A percentile compares a stretch with the other conserved stretches of the same genome.
Evolutionary conservation across 2,888 invertebrate species (phyloP).

Genomic region (Erebia palarica): DNA sequence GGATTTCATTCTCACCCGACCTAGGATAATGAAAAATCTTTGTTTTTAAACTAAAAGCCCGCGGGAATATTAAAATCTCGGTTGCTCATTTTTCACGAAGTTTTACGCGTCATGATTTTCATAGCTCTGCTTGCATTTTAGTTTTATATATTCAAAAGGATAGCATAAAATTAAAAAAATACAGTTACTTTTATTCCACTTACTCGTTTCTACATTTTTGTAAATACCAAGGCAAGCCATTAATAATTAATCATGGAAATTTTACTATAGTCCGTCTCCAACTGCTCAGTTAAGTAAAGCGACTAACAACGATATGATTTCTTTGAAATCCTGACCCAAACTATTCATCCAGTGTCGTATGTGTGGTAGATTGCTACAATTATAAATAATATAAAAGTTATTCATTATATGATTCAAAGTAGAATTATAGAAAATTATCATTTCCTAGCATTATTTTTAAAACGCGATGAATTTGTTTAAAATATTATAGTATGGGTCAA

Average conservation of each 20-base stretch:
- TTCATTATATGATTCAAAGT: too few relatives aligned
- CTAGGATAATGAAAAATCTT: slow-evolving; percentile 29
- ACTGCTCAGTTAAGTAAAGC: background rate
- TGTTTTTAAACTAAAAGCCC: slow-evolving; percentile 27
- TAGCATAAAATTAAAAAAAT: slow-evolving; percentile 8
- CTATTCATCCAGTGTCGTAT: too few relatives aligned
- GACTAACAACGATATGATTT: background rate
- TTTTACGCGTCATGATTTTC: slow-evolving; percentile 24
- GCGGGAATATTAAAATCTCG: slow-evolving; percentile 25
- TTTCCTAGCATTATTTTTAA: too few relatives aligned
- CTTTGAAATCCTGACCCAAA: background rate
- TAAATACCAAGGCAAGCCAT: background rate
- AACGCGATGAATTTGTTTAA: too few relatives aligned
- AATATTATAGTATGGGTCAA: too few relatives aligned
- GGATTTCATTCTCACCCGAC: slow-evolving; percentile 24
- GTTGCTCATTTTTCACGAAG: slow-evolving; percentile 25
- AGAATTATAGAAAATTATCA: too few relatives aligned
- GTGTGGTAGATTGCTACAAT: background rate
- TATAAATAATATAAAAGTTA: too few relatives aligned
- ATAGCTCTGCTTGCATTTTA: slow-evolving; percentile 22
- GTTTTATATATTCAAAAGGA: slow-evolving; percentile 22
- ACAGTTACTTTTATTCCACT: background rate
- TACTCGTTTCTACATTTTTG: background rate
- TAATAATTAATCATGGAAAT: background rate
- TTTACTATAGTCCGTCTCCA: background rate